Evolutionary conservation across 2,888 invertebrate genomes (phyloP), one percentile per base, ranked within the genome.

Genomic region (Mythimna albipuncta): DNA sequence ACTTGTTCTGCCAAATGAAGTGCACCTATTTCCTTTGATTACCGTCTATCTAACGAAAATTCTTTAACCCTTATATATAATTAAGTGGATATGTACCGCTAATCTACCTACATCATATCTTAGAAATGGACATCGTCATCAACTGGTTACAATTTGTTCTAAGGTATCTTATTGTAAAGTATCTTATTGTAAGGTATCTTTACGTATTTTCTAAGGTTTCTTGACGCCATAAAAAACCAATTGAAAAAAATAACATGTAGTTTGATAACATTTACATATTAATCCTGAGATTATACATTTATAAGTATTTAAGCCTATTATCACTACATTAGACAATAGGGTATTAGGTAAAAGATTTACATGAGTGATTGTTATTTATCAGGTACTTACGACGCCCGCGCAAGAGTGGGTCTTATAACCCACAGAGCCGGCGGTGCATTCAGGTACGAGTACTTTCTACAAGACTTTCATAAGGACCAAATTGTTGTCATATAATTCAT

Each of bases 331-430:
- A 58, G 41, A 11, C 21, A 50, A 66, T 63, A 69, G 0, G 21
- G 32, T 69, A 63, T 50, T 66, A n/a, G n/a, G n/a, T n/a, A 58
- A 44, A 38, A 57, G n/a, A 65, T 62, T 26, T 2, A 63, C 62
- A 19, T 11, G 54, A 41, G 52, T 52, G 9, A 62, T 72, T 81
- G 16, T 62, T 21, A 71, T 59, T 72, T 83, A 84, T 54, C 83
- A 93, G 93, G 93, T 58, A 71, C 41, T 5, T 93, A 93, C 78
- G 89, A 91, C 5, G 89, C 91, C 38, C 69, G 79, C n/a, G 91
- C 91, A 19, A 84, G 89, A 70, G 13, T 93, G 6, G 87, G 85
- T 0, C 1, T 91, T 38, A 44, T 91, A 13, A 85, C 65, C 0
- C 92, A 93, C 72, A 85, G 54, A 6, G 91, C 93, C 65, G 89